Evolutionary conservation across 1,140 invertebrate genomes (phyloP), one percentile per base, ranked within the genome.

Genomic region (Brachionus koreanus): DNA sequence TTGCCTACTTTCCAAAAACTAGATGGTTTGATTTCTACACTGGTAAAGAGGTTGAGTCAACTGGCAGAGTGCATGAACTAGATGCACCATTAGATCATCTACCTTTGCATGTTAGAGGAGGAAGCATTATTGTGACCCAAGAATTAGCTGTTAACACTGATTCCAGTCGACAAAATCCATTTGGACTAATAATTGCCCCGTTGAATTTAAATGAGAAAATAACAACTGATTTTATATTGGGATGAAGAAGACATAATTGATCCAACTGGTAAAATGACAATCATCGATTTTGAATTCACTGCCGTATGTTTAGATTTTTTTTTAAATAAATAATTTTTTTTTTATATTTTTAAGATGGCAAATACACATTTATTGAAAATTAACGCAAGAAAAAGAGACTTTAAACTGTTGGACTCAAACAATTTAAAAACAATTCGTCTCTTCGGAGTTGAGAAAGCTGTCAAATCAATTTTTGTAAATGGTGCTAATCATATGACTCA

Each of bases 81-180:
- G 16, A 76, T 7, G 84, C 85, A n/a, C 83, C 83, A 5, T 52
- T 84, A n/a, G 84, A 87, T 35, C 83, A 84, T 46, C 87, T 89
- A 10, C 85, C 86, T 5, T 77, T 90, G 3, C 87, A 87, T 83
- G 75, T 89, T 2, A 83, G 87, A 33, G 89, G 87, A 9, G 89
- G 89, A 4, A 83, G 85, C 79, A 85, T 89, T 29, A 57, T 90
- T 5, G 86, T 87, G 7, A 84, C 86, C 13, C 89, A 90, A 83
- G 84, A 83, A 16, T 7, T 10, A 7, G 63, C 33, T 25, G 23
- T 43, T n/a, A 82, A 65, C 46, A 85, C 86, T n/a, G 88, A 79
- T 19, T 23, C 6, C 3, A 82, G 79, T 49, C 37, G 81, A 5
- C 29, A 74, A 52, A 75, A 74, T 46, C 83, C 83, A 29, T 83